phyloP scores from a whole-genome alignment of 2,888 invertebrate species.

The Cyclophora punctaria region DNA sequence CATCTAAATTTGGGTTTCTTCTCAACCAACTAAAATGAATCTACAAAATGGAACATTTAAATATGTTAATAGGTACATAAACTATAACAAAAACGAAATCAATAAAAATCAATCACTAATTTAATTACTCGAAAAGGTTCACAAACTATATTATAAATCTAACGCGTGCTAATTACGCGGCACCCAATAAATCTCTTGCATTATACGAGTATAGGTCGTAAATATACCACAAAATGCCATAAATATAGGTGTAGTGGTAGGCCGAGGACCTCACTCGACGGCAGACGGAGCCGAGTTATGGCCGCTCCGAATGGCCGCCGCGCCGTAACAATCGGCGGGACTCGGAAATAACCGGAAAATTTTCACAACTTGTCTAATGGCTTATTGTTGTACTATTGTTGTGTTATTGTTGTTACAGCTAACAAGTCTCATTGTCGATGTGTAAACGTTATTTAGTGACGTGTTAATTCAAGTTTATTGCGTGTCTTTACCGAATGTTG shows the following conservation, averaged over 20 bases:
- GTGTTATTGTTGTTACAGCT: slow-evolving; percentile 42
- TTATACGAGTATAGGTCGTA: slow-evolving; percentile 63
- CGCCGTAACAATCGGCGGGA: slow-evolving; percentile 65
- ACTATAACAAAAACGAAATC: neutral
- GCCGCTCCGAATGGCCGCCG: slow-evolving; percentile 47
- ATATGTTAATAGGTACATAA: no score
- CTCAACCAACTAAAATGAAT: no score
- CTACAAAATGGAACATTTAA: no score
- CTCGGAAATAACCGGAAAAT: slow-evolving; percentile 74
- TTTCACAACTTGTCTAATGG: slow-evolving; percentile 70
- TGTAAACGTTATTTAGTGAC: slow-evolving; percentile 45
- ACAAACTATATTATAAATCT: slow-evolving; percentile 46
- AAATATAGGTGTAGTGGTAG: slow-evolving; percentile 54
- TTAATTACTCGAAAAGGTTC: slow-evolving; percentile 15
- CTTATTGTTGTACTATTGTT: slow-evolving; percentile 63
- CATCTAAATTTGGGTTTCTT: no score
- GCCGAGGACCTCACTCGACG: slow-evolving; percentile 70
- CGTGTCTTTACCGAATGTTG: neutral
- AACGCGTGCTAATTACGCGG: slow-evolving; percentile 59
- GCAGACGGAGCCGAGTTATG: slow-evolving; percentile 48
- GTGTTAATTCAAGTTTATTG: slow-evolving; percentile 11
- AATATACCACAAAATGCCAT: slow-evolving; percentile 58
- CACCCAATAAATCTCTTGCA: slow-evolving; percentile 61
- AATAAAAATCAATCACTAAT: slow-evolving; percentile 6
- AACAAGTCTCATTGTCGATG: slow-evolving; percentile 49